Evolutionary conservation across 2,113 vertebrate genomes (phyloP).

Genomic region (Petroica traversi): DNA sequence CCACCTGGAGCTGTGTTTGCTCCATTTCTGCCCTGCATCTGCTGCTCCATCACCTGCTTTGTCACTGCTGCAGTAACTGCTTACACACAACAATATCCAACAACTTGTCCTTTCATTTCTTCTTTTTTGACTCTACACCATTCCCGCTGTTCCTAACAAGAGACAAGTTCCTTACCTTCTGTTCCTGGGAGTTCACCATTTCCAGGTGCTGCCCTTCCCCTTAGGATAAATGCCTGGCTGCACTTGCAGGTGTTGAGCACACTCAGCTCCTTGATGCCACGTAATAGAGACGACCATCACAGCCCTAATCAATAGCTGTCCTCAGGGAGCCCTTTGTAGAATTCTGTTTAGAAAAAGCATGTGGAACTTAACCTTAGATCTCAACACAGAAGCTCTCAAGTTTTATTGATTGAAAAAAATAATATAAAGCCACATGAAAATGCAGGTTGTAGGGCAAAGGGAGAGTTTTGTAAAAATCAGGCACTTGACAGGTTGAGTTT

Average conservation of each 20-base stretch:
- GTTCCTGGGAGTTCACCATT: neutral
- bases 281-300: neutral
- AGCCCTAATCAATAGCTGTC: slow-evolving; percentile 3
- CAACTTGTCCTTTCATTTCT: neutral
- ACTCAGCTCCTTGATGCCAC: neutral
- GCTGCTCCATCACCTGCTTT: neutral
- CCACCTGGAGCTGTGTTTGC: neutral
- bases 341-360: neutral
- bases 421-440: slow-evolving; percentile 32
- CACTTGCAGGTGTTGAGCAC: neutral
- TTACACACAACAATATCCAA: neutral
- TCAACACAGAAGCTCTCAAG: slow-evolving; percentile 1
- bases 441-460: neutral
- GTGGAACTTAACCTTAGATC: neutral
- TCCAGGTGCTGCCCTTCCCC: neutral
- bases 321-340: neutral
- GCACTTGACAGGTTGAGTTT: neutral
- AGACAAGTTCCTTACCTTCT: neutral
- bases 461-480: slow-evolving; percentile 7
- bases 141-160: neutral
- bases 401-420: slow-evolving; percentile 31
- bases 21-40: neutral
- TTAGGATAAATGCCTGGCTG: neutral
- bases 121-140: neutral
- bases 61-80: neutral